Evolutionary conservation across 2,888 invertebrate genomes (phyloP).

Genomic region (Troglohyphantes excavatus): DNA sequence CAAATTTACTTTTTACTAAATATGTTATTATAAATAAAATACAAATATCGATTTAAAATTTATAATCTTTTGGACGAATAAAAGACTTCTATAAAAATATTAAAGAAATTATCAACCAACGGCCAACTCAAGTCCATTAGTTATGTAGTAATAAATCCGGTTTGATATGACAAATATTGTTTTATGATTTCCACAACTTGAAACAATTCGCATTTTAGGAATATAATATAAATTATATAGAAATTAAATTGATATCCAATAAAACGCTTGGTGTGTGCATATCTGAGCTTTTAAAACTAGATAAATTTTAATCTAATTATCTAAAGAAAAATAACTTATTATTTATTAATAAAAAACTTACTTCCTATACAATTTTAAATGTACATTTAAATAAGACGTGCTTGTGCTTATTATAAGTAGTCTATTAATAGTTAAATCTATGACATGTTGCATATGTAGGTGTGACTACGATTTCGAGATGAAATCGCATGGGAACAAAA

Average conservation of each 20-base stretch:
- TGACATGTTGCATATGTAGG: slow-evolving; percentile 63
- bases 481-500: slow-evolving; percentile 71
- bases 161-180: too few relatives aligned
- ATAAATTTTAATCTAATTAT: slow-evolving; percentile 7
- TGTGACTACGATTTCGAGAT: slow-evolving; percentile 52
- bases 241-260: neutral
- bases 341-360: neutral
- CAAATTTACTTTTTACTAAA: too few relatives aligned
- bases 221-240: neutral
- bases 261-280: neutral
- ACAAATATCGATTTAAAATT: too few relatives aligned
- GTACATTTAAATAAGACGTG: slow-evolving; percentile 26
- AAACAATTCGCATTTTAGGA: too few relatives aligned
- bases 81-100: too few relatives aligned
- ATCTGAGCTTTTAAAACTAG: slow-evolving; percentile 17
- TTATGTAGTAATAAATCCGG: too few relatives aligned
- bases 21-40: too few relatives aligned
- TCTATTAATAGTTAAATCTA: slow-evolving; percentile 42
- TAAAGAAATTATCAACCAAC: too few relatives aligned
- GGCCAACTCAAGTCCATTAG: too few relatives aligned
- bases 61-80: too few relatives aligned
- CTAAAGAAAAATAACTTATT: neutral
- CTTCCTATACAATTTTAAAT: slow-evolving; percentile 12
- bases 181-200: too few relatives aligned
- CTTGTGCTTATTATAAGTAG: slow-evolving; percentile 21